A percentile compares a stretch with the other conserved stretches of the same genome.
Conservation (phyloP, 2,888 invertebrate species). For the Eupithecia subfuscata region DNA sequence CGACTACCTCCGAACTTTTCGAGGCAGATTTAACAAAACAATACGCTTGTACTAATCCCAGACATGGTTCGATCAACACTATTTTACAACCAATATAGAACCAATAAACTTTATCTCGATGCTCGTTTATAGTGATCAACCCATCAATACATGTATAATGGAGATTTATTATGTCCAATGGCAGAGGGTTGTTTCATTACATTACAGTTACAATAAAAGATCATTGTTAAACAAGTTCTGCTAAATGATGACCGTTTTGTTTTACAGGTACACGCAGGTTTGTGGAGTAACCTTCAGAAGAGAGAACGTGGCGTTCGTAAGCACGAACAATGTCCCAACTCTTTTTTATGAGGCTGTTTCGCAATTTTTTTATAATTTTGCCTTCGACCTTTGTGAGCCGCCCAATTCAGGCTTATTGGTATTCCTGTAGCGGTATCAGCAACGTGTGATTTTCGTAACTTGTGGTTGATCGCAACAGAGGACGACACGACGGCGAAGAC, state of each 20-base stretch:
- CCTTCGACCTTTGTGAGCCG: conserved; percentile 80
- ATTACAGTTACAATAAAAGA: conserved; percentile 49
- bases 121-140: conserved; percentile 20
- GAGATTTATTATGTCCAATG: conserved; percentile 33
- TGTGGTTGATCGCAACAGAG: conserved; percentile 61
- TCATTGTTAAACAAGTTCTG: conserved; percentile 64
- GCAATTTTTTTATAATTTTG: conserved; percentile 80
- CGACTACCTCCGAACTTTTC: conserved; percentile 36
- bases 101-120: conserved; percentile 32
- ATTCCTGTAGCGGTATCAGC: conserved; percentile 73
- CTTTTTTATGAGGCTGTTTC: conserved; percentile 76
- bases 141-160: conserved; percentile 29
- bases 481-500: conserved; percentile 47
- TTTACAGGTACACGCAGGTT: conserved; percentile 74
- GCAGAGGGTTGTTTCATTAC: conserved; percentile 40
- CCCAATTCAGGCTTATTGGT: conserved; percentile 80
- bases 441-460: conserved; percentile 77
- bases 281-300: conserved; percentile 77
- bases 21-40: not conserved
- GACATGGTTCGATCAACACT: not conserved
- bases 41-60: not conserved
- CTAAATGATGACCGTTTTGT: conserved; percentile 71
- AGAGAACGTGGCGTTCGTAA: conserved; percentile 77
- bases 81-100: conserved; percentile 11
- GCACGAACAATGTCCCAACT: conserved; percentile 82